phyloP scores from a whole-genome alignment of 2,888 invertebrate genomes.

The Erpobdella octoculata region DNA sequence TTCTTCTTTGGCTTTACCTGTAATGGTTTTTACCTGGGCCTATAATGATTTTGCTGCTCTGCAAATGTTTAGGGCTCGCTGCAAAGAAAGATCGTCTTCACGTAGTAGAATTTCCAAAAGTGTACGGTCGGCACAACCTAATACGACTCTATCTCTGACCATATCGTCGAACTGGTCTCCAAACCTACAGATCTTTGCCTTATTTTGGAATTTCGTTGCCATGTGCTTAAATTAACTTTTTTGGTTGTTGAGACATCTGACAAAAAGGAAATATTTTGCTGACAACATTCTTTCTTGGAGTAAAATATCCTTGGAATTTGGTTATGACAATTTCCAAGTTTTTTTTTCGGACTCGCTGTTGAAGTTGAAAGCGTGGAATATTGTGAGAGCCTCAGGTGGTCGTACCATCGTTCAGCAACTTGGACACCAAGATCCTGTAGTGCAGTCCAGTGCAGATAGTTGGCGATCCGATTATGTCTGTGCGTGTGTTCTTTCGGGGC shows the following conservation, averaged over 20 bases:
- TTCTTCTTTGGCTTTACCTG: not conserved
- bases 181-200: constrained; percentile 3
- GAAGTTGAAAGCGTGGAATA: not conserved
- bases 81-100: not conserved
- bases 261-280: not conserved
- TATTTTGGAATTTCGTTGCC: not conserved
- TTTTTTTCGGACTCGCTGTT: not conserved
- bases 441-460: too few relatives aligned
- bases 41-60: not conserved
- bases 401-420: too few relatives aligned
- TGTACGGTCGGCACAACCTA: not conserved
- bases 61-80: not conserved
- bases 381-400: not conserved
- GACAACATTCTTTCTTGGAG: not conserved
- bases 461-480: too few relatives aligned
- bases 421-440: too few relatives aligned
- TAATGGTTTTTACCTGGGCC: not conserved
- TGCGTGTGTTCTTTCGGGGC: too few relatives aligned
- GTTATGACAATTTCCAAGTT: not conserved
- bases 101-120: constrained; percentile 7
- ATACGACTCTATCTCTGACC: constrained; percentile 1
- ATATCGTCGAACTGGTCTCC: not conserved
- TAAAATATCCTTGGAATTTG: not conserved
- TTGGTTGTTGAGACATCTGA: not conserved
- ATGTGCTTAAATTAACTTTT: not conserved